These are phyloP conservation scores for Sinocyclocheilus rhinocerous DNA, from an alignment of 2,113 vertebrate genomes.

Conservation along the genomic window DNA sequence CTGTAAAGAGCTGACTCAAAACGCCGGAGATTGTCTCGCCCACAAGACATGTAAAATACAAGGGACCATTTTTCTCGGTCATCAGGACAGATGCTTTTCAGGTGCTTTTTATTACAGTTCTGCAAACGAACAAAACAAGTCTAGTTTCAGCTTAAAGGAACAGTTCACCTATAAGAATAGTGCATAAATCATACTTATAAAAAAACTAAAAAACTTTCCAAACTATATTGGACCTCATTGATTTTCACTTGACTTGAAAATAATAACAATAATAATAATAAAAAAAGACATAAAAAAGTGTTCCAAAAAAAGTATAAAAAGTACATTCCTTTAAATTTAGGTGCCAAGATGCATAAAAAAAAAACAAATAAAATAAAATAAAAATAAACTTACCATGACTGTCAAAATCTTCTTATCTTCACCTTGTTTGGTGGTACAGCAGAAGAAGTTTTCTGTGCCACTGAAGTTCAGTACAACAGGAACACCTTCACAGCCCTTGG, in stretches of 20 bases:
- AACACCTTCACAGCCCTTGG: neutral
- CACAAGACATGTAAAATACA: constrained; percentile 51
- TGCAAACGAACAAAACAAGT: constrained; percentile 34
- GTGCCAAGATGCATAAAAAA: too few relatives aligned
- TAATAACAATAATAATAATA: too few relatives aligned
- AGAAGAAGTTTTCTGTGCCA: constrained; percentile 49
- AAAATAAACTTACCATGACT: constrained; percentile 50
- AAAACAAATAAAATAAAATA: too few relatives aligned
- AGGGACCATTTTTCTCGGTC: constrained; percentile 46
- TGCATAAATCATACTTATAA: too few relatives aligned
- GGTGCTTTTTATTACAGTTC: neutral
- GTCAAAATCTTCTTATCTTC: constrained; percentile 18
- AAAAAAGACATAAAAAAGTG: too few relatives aligned
- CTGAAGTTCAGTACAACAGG: constrained; percentile 62
- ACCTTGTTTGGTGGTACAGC: constrained; percentile 33
- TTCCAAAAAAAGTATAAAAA: too few relatives aligned
- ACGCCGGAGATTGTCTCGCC: neutral
- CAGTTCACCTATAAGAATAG: neutral
- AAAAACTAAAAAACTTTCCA: too few relatives aligned
- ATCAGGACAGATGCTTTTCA: constrained; percentile 37
- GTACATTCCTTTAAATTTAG: too few relatives aligned
- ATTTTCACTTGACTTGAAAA: too few relatives aligned
- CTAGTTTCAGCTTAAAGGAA: neutral
- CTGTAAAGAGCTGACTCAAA: constrained; percentile 56
- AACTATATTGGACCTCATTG: too few relatives aligned